Percentiles rank a stretch among this genome's conserved stretches.
Conservation (phyloP, 2,113 vertebrate species). For the Ondatra zibethicus region DNA sequence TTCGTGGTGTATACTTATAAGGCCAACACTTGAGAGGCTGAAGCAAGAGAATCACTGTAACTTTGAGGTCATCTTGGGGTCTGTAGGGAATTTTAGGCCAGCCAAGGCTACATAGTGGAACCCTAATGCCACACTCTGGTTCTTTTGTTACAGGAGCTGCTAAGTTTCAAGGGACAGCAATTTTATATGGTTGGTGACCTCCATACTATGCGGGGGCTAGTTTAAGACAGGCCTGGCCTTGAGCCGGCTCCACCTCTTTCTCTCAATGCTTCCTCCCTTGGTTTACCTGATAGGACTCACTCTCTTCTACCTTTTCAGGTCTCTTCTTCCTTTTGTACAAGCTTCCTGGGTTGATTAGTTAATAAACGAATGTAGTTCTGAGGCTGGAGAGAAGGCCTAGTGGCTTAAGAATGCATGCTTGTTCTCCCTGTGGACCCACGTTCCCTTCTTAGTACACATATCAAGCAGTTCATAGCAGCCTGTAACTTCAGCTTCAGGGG, state of each 20-base stretch:
- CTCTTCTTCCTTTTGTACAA: background rate
- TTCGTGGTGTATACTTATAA: background rate
- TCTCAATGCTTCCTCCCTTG: background rate
- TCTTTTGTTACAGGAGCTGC: background rate
- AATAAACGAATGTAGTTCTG: background rate
- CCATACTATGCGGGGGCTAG: background rate
- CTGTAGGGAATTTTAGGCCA: background rate
- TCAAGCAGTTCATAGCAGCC: background rate
- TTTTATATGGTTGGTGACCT: background rate
- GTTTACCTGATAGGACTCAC: background rate
- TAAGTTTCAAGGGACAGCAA: background rate
- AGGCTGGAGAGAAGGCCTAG: background rate
- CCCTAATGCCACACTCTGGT: background rate
- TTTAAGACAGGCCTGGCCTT: background rate
- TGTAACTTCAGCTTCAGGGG: background rate
- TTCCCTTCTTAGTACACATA: background rate
- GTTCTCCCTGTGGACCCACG: too few relatives aligned
- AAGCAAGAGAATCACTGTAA: background rate
- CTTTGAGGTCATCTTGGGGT: background rate
- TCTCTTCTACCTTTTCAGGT: background rate
- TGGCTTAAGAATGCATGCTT: background rate
- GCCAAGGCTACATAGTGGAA: background rate
- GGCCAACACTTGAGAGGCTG: background rate
- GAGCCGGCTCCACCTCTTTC: background rate
- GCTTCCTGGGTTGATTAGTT: background rate